These are phyloP conservation scores for Typhlomys cinereus DNA, from an alignment of 2,113 vertebrate genomes.

Conservation along the genomic window DNA sequence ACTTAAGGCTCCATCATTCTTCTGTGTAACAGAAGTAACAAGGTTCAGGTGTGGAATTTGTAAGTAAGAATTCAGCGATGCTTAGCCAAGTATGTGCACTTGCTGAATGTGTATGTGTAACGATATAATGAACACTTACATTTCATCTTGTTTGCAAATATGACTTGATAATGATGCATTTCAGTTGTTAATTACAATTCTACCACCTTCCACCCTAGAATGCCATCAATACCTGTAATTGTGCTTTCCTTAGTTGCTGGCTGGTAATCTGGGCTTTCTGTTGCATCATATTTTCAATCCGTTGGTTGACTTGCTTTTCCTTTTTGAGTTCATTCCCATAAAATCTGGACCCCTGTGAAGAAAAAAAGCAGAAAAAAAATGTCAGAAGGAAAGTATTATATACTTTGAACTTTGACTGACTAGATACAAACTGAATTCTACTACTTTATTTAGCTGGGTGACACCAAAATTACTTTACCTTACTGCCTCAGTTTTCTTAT, in stretches of 20 bases:
- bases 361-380: slow-evolving; percentile 42
- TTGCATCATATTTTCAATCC: slow-evolving; percentile 95
- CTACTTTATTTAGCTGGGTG: neutral
- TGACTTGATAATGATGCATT: neutral
- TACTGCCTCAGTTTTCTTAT: neutral
- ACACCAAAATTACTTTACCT: neutral
- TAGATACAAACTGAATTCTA: slow-evolving; percentile 28
- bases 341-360: slow-evolving; percentile 94
- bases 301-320: slow-evolving; percentile 95
- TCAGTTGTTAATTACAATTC: slow-evolving; percentile 33
- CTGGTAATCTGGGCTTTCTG: slow-evolving; percentile 91
- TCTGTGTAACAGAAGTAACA: neutral
- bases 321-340: slow-evolving; percentile 96
- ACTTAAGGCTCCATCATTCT: neutral
- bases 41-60: neutral
- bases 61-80: neutral
- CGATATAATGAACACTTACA: neutral
- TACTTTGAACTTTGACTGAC: neutral
- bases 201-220: neutral
- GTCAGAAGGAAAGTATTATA: slow-evolving; percentile 2
- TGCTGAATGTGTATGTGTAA: neutral
- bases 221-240: slow-evolving; percentile 87
- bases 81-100: neutral
- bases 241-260: slow-evolving; percentile 91
- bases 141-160: slow-evolving; percentile 10